Base-by-base conservation (phyloP, 2,888 invertebrate species). In the Protodeltote pygarga region DNA sequence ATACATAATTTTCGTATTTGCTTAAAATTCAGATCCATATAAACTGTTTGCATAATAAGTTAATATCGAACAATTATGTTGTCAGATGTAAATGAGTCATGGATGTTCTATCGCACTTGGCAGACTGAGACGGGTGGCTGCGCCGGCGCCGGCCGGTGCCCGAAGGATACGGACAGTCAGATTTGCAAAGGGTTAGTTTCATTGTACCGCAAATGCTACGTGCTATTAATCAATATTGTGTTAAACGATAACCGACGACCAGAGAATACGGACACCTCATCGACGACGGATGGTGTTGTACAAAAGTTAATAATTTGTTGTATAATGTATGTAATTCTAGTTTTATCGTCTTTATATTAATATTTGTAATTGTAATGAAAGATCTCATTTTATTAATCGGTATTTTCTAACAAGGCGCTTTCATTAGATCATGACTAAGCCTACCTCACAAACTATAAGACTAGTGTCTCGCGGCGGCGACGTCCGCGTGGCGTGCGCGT, bases 371-470 rank as follows among this genome's bases (percentile, higher is more conserved):
- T 92, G 85, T 91, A 92, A 92, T 92, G 90, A 91, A 92, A 91
- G 92, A 92, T 92, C 92, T 92, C 92, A 92, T 92, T 91, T 91
- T 89, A 92, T 90, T 92, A 92, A 91, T 92, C 92, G 92, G 92
- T 92, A 92, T 91, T 92, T 90, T 89, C 86, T 92, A 91, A 92
- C 92, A 91, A 91, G 92, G 91, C 91, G 91, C 90, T 91, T 87
- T 91, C 91, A 90, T 91, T 89, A 89, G 85, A 90, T 89, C 92
- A 91, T 92, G 92, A 92, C 91, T 91, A 88, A 86, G 92, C 92
- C 91, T 92, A 92, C 92, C 92, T 92, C 92, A 92, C 89, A 89
- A 87, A 86, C 86, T 85, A 81, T 83, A 83, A 80, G 90, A 85
- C 88, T 82, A 75, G 79, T 65, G 80, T 66, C 73, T 75, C 76